Evolutionary conservation across 2,888 invertebrate species (phyloP).

Genomic region (Dryadula phaetusa): DNA sequence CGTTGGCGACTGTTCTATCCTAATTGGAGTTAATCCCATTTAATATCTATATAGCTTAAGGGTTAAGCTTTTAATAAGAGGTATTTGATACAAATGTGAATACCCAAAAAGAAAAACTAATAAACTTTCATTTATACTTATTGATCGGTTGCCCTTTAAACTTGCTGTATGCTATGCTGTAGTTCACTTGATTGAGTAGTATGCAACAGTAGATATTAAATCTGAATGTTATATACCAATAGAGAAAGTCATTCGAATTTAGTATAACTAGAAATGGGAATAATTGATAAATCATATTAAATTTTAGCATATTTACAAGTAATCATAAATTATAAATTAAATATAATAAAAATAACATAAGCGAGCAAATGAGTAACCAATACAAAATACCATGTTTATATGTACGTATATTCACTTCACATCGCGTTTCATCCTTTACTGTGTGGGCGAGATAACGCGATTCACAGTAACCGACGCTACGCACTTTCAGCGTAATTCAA

Average conservation of each 20-base stretch:
- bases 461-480: not conserved
- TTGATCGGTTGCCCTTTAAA: conserved; percentile 12
- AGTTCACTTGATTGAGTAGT: not conserved
- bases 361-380: not conserved
- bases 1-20: conserved; percentile 60
- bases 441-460: conserved; percentile 6
- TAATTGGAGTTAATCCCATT: conserved; percentile 65
- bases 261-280: not conserved
- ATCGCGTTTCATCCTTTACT: not conserved
- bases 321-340: not conserved
- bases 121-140: not conserved
- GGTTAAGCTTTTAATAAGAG: conserved; percentile 29
- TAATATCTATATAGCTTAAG: conserved; percentile 45
- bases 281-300: not conserved
- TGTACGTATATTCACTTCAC: not conserved
- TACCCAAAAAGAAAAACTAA: not conserved
- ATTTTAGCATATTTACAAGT: not conserved
- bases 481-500: not conserved
- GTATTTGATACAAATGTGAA: not conserved
- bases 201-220: not conserved
- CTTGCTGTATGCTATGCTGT: not conserved
- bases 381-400: not conserved
- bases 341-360: too few relatives aligned
- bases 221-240: not conserved
- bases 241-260: not conserved